These are phyloP conservation scores for Podarcis cretensis DNA, from an alignment of 2,113 vertebrate species.

Conservation along the genomic window DNA sequence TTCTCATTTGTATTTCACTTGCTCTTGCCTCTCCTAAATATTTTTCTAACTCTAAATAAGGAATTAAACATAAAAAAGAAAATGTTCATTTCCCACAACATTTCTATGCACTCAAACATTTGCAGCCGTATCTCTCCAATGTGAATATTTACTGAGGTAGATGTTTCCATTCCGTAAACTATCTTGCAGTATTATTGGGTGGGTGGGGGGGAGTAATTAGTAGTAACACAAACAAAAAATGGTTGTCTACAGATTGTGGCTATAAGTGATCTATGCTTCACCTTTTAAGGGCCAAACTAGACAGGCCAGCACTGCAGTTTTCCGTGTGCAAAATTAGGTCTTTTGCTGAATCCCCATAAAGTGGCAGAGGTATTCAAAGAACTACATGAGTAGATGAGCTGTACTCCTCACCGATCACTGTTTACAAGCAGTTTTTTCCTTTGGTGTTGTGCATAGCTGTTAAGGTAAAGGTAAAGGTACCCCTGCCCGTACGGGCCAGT, in stretches of 20 bases:
- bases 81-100: neutral
- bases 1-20: neutral
- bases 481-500: too few species aligned
- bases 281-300: neutral
- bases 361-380: neutral
- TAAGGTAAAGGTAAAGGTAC: too few species aligned
- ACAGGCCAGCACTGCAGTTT: too few species aligned
- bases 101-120: neutral
- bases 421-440: neutral
- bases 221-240: too few species aligned
- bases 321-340: neutral
- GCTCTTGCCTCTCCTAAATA: neutral
- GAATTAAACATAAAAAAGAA: neutral
- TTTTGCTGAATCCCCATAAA: neutral
- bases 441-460: too few species aligned
- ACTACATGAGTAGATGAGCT: neutral
- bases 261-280: neutral
- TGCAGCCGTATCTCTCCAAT: neutral
- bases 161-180: accelerated
- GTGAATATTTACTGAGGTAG: accelerated
- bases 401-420: too few species aligned
- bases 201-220: neutral
- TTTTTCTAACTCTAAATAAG: neutral
- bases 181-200: neutral
- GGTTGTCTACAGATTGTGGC: neutral